Base-by-base conservation (phyloP, 2,113 vertebrate genomes). In the Scolopax mira region DNA sequence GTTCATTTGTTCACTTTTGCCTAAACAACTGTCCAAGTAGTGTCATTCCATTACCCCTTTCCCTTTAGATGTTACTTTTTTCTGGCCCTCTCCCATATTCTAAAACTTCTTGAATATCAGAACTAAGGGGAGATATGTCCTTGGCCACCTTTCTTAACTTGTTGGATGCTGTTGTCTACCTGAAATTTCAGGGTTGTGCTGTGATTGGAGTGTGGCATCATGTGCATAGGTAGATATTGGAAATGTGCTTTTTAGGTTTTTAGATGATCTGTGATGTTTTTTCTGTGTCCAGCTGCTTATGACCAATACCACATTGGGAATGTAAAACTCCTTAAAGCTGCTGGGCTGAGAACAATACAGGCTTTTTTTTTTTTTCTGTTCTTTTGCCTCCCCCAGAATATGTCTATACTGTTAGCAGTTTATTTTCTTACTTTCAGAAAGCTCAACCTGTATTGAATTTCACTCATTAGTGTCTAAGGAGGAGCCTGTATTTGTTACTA, bases 181-280 rank as follows among this genome's bases (percentile, higher is more conserved):
- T 79, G 25, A 30, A 0, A 0, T 48, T 42, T 89, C 42, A 41
- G 12, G 35, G 21, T 10, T 84, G 25, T 41, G 73, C 37, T 79
- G 33, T 67, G 21, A 10, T 4, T 70, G 27, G 33, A 57, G 12
- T 46, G 10, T 54, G 58, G 13, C 28, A 70, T 73, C 2, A 0
- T 37, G 6, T 79, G 44, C 37, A 24, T 0, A 2, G 11, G 15
- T 77, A 14, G 18, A 8, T 51, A 22, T 23, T 2, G 9, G 4
- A 85, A 61, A 64, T 37, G 18, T 7, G 10, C 4, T 1, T 9
- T 73, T 87, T 44, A 30, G 31, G 11, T 15, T 89, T 93, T 83
- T 21, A n/a, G n/a, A 25, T 86, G 33, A 19, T 57, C 17, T 83
- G 19, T 60, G n/a, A 27, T 28, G 11, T 6, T 69, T 71, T 48